A percentile compares a stretch with the other conserved stretches of the same genome.
These are phyloP conservation scores for Acipenser ruthenus DNA, from an alignment of 2,797 vertebrate genomes.

Conservation along the genomic window DNA sequence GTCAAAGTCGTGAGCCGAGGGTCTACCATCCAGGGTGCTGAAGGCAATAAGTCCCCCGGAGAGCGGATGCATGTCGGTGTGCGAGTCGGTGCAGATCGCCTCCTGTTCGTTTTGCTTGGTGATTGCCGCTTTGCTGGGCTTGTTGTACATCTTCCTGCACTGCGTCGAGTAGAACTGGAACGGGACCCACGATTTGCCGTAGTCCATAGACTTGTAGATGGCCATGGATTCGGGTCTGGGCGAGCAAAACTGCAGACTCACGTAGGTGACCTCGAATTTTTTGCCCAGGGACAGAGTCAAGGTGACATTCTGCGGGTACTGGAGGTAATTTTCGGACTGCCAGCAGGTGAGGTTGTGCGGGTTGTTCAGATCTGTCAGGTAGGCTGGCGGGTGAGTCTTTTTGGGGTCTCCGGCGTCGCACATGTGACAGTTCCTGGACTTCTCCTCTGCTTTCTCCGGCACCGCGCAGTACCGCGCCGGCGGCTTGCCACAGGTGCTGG, in stretches of 20 bases:
- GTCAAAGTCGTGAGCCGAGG: conserved; percentile 97
- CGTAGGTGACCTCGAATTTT: conserved; percentile 97
- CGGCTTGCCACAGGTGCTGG: conserved; percentile 88
- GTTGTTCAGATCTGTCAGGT: conserved; percentile 95
- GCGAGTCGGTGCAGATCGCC: conserved; percentile 96
- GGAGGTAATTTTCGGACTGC: conserved; percentile 91
- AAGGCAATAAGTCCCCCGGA: conserved; percentile 94
- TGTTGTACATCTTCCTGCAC: conserved; percentile 93
- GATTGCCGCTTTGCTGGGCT: conserved; percentile 80
- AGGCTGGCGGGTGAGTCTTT: conserved; percentile 83
- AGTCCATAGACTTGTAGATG: conserved; percentile 98
- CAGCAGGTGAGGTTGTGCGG: conserved; percentile 98
- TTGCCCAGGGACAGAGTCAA: conserved; percentile 90
- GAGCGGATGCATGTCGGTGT: conserved; percentile 92
- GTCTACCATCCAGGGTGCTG: conserved; percentile 95
- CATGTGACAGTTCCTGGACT: conserved; percentile 81
- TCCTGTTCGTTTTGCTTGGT: conserved; percentile 98
- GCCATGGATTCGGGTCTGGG: conserved; percentile 95
- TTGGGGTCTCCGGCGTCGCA: conserved; percentile 88
- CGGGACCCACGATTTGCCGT: conserved; percentile 90
- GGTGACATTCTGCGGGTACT: conserved; percentile 89
- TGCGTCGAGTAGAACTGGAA: conserved; percentile 97
- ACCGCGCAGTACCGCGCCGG: conserved; percentile 85
- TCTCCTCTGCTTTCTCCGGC: conserved; percentile 81
- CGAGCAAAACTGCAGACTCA: conserved; percentile 97